Percentiles rank a stretch among this genome's conserved stretches.
These are phyloP conservation scores for Mythimna lalbum DNA, from an alignment of 2,888 invertebrate genomes.

Conservation along the genomic window DNA sequence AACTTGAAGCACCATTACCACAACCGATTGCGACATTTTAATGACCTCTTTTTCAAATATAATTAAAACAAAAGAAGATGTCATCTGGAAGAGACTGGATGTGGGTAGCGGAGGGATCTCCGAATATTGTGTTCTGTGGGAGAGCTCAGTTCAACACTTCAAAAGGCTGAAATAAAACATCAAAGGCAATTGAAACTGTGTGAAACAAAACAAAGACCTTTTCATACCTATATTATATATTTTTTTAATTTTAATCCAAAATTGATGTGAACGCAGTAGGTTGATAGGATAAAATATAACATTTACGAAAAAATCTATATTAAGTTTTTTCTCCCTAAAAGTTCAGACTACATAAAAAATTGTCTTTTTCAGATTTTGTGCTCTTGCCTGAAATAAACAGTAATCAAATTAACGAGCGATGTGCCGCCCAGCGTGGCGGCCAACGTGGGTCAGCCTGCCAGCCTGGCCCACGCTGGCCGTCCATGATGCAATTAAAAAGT, in stretches of 20 bases:
- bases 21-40: conserved; percentile 28
- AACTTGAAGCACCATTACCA: conserved; percentile 6
- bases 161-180: conserved; percentile 21
- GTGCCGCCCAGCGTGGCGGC: conserved; percentile 8
- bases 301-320: neutral
- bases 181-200: conserved; percentile 19
- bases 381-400: conserved; percentile 42
- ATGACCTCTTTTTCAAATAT: conserved; percentile 14
- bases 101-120: conserved; percentile 15
- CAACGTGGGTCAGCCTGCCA: conserved; percentile 29
- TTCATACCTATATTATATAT: no score
- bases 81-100: conserved; percentile 16
- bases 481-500: conserved; percentile 67
- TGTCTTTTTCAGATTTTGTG: neutral
- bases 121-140: conserved; percentile 1
- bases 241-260: no score
- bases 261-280: no score
- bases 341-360: neutral
- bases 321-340: neutral
- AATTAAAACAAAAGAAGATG: conserved; percentile 30
- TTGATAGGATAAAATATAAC: neutral
- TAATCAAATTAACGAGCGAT: conserved; percentile 43
- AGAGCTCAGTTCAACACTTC: conserved; percentile 11
- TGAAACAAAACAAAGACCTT: conserved; percentile 24
- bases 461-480: conserved; percentile 32